Percentiles rank a stretch among this genome's conserved stretches.
Conservation (phyloP, 2,888 invertebrate species). For the Zaprionus bogoriensis region DNA sequence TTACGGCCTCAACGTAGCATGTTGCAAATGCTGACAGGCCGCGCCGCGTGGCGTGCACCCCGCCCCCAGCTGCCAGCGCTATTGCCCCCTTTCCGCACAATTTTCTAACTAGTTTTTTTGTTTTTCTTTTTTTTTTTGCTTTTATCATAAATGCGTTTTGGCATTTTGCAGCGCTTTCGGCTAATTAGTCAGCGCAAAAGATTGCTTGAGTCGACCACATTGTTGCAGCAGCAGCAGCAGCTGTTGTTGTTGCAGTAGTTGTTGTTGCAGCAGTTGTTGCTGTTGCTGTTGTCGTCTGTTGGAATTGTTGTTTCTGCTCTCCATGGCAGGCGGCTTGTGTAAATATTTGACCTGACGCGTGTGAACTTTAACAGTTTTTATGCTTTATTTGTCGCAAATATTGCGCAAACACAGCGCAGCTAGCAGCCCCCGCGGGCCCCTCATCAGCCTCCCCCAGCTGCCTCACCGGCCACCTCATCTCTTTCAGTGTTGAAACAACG, state of each 20-base stretch:
- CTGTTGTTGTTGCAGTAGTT: slow-evolving; percentile 2
- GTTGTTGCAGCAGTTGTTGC: slow-evolving; percentile 1
- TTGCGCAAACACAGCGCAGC: slow-evolving; percentile 66
- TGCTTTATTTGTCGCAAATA: slow-evolving; percentile 79
- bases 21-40: slow-evolving; percentile 56
- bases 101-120: slow-evolving; percentile 23
- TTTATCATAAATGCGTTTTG: slow-evolving; percentile 69
- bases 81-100: background rate
- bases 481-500: slow-evolving; percentile 29
- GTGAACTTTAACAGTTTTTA: slow-evolving; percentile 78
- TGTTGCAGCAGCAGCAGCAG: slow-evolving; percentile 21
- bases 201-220: slow-evolving; percentile 31
- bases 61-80: slow-evolving; percentile 1
- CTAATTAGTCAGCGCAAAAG: slow-evolving; percentile 46
- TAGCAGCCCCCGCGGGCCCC: background rate
- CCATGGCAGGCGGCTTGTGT: slow-evolving; percentile 58
- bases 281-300: slow-evolving; percentile 8
- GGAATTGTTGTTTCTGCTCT: slow-evolving; percentile 33
- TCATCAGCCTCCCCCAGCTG: background rate
- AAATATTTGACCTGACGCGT: slow-evolving; percentile 78
- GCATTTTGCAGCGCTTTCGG: slow-evolving; percentile 43
- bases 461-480: background rate
- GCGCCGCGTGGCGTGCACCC: too few relatives aligned
- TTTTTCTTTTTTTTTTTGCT: slow-evolving; percentile 5
- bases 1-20: slow-evolving; percentile 52